A percentile compares a stretch with the other conserved stretches of the same genome.
phyloP scores from a whole-genome alignment of 35 echinoderm and acorn worm species.

The Amphiura filiformis region DNA sequence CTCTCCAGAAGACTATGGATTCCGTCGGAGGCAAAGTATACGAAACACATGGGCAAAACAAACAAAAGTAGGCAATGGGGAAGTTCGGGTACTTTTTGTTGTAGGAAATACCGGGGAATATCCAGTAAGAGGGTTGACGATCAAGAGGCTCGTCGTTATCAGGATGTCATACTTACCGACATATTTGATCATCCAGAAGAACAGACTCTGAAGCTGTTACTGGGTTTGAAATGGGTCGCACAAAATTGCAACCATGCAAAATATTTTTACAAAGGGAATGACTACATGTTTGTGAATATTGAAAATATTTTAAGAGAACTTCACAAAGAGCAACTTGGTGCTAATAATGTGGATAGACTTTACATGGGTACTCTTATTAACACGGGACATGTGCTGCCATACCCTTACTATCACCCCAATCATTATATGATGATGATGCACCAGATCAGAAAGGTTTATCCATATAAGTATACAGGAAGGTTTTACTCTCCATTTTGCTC shows the following conservation, averaged over 20 bases:
- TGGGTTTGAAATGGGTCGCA: slow-evolving; percentile 15
- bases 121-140: not conserved
- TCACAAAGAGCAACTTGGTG: not conserved
- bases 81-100: slow-evolving; percentile 11
- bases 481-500: slow-evolving; percentile 86
- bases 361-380: slow-evolving; percentile 85
- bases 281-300: slow-evolving; percentile 39
- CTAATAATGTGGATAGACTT: slow-evolving; percentile 24
- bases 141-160: not conserved
- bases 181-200: slow-evolving; percentile 5
- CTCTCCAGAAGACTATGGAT: not conserved
- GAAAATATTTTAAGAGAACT: not conserved
- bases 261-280: slow-evolving; percentile 37
- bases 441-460: not conserved
- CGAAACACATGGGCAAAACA: slow-evolving; percentile 25
- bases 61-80: not conserved
- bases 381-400: slow-evolving; percentile 31
- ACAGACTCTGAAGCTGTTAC: slow-evolving; percentile 17
- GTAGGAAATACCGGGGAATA: not conserved
- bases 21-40: not conserved
- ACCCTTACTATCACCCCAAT: too few relatives aligned
- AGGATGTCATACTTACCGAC: slow-evolving; percentile 23
- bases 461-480: slow-evolving; percentile 85
- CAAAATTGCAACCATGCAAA: not conserved
- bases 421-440: slow-evolving; percentile 70